phyloP scores from a whole-genome alignment of 2,113 vertebrate genomes.

The Leuciscus idus region DNA sequence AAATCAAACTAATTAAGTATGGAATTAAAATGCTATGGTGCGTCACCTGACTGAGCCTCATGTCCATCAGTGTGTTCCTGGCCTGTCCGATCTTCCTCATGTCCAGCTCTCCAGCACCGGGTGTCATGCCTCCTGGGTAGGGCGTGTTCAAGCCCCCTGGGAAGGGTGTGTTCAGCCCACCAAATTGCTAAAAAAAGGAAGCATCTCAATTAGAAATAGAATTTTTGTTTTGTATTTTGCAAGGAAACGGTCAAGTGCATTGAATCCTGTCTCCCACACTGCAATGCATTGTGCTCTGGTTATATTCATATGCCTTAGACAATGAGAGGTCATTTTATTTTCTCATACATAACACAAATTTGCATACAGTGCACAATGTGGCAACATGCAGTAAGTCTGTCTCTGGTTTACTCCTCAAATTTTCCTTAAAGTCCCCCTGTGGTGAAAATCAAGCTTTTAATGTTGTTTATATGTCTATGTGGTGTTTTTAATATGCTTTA shows the following conservation, averaged over 20 bases:
- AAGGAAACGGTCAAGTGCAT: background rate
- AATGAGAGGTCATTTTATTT: too few relatives aligned
- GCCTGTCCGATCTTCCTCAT: conserved; percentile 99
- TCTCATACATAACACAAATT: too few relatives aligned
- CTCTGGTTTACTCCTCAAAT: background rate
- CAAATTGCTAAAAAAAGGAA: conserved; percentile 78
- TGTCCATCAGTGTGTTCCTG: conserved; percentile 98
- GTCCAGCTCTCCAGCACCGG: conserved; percentile 93
- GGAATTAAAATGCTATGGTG: background rate
- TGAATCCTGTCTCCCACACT: background rate
- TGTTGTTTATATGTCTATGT: too few relatives aligned
- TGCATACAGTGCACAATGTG: too few relatives aligned
- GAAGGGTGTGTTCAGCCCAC: conserved; percentile 83
- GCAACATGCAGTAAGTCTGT: background rate
- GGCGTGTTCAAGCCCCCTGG: conserved; percentile 92
- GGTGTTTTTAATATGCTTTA: too few relatives aligned
- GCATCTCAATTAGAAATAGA: conserved; percentile 42
- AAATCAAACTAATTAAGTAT: background rate
- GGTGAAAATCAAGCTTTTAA: too few relatives aligned
- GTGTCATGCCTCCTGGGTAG: conserved; percentile 95
- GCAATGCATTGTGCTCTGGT: background rate
- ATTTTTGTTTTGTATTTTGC: conserved; percentile 31
- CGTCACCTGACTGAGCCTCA: conserved; percentile 95
- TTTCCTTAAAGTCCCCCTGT: background rate
- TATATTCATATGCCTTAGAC: background rate